phyloP scores from a whole-genome alignment of 1,140 invertebrate genomes.

The Drosophila bifasciata region DNA sequence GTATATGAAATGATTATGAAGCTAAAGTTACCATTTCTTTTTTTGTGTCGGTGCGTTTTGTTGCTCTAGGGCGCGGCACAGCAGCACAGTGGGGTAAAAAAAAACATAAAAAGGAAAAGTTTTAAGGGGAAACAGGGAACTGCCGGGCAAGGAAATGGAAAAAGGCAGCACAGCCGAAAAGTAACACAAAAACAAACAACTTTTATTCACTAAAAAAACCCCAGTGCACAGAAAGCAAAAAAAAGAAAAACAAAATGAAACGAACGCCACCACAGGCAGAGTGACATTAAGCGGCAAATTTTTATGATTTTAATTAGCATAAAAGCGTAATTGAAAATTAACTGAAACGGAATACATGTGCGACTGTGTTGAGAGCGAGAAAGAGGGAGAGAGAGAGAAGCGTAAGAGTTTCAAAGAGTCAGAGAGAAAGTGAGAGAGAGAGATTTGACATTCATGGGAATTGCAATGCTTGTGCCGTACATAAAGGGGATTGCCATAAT shows the following conservation, averaged over 20 bases:
- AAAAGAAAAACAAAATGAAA: constrained; percentile 38
- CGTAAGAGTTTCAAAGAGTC: constrained; percentile 8
- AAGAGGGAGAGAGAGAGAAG: constrained; percentile 8
- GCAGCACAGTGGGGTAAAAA: constrained; percentile 36
- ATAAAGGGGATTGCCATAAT: constrained; percentile 39
- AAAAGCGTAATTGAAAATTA: constrained; percentile 81
- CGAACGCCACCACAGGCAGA: constrained; percentile 48
- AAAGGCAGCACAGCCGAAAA: constrained; percentile 38
- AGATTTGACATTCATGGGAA: constrained; percentile 9
- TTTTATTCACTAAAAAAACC: constrained; percentile 40
- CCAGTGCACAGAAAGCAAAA: no score
- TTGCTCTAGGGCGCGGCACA: constrained; percentile 48
- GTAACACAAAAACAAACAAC: constrained; percentile 44
- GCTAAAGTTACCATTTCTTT: constrained; percentile 48
- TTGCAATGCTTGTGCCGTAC: constrained; percentile 38
- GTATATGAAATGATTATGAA: constrained; percentile 44
- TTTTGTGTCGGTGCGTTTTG: constrained; percentile 22
- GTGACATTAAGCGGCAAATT: constrained; percentile 60
- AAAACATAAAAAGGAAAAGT: constrained; percentile 51
- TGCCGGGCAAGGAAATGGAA: constrained; percentile 20
- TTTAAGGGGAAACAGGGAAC: constrained; percentile 52
- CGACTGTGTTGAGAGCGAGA: constrained; percentile 1
- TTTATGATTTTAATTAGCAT: constrained; percentile 78
- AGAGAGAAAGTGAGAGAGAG: neutral
- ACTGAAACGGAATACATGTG: constrained; percentile 72